phyloP scores from a whole-genome alignment of 2,113 vertebrate species.

The Ardeotis arabs region DNA sequence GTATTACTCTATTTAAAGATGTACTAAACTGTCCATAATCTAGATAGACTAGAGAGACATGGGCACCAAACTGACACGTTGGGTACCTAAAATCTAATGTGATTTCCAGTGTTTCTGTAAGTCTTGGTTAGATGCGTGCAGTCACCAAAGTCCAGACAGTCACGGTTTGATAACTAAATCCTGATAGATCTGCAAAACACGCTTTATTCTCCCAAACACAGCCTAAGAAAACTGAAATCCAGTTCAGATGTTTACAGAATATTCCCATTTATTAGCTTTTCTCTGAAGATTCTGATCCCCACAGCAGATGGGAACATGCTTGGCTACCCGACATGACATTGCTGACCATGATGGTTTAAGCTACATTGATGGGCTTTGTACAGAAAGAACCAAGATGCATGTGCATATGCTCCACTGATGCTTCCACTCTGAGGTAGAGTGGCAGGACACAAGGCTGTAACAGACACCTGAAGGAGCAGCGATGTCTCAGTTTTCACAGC shows the following conservation, averaged over 20 bases:
- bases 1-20: neutral
- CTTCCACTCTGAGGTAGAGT: neutral
- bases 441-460: neutral
- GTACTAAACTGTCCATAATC: neutral
- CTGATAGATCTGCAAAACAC: neutral
- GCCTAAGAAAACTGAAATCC: neutral
- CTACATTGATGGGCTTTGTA: neutral
- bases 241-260: neutral
- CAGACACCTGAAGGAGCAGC: neutral
- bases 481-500: neutral
- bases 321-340: neutral
- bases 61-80: neutral
- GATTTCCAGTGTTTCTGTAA: neutral
- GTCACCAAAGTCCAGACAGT: neutral
- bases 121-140: neutral
- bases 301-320: neutral
- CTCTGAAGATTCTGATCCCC: neutral
- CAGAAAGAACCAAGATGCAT: neutral
- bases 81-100: neutral
- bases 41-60: neutral
- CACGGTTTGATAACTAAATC: neutral
- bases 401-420: neutral
- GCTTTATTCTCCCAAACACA: neutral
- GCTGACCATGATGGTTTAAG: neutral
- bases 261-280: neutral